Conservation (phyloP, 2,113 vertebrate species). For the Lophotis ruficrista region DNA sequence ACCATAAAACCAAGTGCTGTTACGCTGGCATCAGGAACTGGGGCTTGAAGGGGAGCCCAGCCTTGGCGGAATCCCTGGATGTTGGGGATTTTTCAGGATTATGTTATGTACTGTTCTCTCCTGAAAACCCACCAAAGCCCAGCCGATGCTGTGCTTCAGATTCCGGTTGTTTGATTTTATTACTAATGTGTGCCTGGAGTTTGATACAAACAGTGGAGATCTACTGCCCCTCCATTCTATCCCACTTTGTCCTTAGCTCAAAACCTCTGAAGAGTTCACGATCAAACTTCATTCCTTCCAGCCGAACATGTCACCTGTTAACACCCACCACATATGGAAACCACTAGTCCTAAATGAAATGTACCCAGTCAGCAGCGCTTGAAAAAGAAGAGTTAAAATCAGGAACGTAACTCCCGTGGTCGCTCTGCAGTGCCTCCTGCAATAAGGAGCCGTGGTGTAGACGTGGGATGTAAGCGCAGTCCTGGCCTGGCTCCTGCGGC, state of each 20-base stretch:
- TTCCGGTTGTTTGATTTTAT: neutral
- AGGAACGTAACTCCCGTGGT: accelerated
- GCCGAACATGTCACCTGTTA: neutral
- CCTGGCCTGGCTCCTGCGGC: neutral
- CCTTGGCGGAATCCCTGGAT: neutral
- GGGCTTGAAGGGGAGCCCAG: neutral
- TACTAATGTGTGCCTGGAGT: neutral
- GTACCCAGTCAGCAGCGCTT: accelerated
- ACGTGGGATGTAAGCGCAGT: accelerated
- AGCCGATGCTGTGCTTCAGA: accelerated
- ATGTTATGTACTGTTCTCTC: neutral
- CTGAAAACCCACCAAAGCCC: neutral
- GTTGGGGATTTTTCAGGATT: neutral
- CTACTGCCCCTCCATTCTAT: neutral
- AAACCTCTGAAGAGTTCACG: neutral
- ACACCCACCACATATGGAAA: neutral
- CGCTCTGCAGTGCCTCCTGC: neutral
- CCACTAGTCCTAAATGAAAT: neutral
- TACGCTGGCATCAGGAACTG: neutral
- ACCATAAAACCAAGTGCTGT: neutral
- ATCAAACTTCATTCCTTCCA: neutral
- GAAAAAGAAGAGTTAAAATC: neutral
- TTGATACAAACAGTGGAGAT: neutral
- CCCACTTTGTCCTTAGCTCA: neutral
- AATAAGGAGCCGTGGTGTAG: neutral